Conservation (phyloP, 2,797 vertebrate genomes). For the Argya squamiceps region DNA sequence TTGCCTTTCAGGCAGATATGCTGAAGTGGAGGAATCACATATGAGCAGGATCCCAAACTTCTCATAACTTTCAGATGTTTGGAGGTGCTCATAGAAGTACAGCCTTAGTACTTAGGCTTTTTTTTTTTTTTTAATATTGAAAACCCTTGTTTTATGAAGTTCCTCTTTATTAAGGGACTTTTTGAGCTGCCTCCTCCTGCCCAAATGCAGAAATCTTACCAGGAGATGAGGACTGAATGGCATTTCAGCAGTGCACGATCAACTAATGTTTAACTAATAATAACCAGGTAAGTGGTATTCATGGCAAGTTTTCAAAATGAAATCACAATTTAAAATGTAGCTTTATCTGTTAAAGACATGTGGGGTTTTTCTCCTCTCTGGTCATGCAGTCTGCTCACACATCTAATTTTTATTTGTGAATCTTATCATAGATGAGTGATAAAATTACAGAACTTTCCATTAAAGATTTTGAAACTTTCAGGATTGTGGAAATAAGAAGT, state of each 20-base stretch:
- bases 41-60: not conserved
- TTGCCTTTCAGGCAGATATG: fast-evolving
- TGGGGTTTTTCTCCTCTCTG: fast-evolving
- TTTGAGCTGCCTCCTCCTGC: fast-evolving
- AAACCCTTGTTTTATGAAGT: not conserved
- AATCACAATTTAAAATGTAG: not conserved
- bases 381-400: not conserved
- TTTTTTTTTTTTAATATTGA: not conserved
- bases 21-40: not conserved
- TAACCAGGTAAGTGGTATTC: not conserved
- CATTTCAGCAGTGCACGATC: not conserved
- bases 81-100: not conserved
- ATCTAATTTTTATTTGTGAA: not conserved
- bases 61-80: not conserved
- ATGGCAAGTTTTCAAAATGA: not conserved
- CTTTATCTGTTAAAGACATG: not conserved
- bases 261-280: not conserved
- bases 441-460: not conserved
- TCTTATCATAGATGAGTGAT: not conserved
- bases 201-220: not conserved
- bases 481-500: not conserved
- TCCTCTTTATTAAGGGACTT: not conserved
- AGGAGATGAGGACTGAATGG: not conserved
- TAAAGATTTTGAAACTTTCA: not conserved
- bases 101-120: not conserved